phyloP scores from a whole-genome alignment of 2,797 vertebrate species.

The Diceros bicornis region DNA sequence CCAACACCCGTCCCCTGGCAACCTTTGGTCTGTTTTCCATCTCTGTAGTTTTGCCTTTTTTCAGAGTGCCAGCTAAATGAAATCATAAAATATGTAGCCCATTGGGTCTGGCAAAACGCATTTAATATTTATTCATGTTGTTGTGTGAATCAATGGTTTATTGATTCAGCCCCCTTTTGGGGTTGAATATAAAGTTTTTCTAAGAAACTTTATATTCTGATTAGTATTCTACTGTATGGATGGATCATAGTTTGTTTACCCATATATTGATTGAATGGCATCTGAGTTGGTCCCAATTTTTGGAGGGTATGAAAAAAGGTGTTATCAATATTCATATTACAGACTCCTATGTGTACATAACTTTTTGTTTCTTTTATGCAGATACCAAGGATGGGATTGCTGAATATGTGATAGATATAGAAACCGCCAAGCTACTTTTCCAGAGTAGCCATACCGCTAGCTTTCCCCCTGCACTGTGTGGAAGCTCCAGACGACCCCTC shows the following conservation, averaged over 20 bases:
- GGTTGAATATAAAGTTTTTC: no score
- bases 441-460: neutral
- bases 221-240: neutral
- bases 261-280: neutral
- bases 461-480: neutral
- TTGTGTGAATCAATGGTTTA: neutral
- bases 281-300: neutral
- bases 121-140: neutral
- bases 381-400: neutral
- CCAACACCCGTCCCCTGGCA: rapidly evolving
- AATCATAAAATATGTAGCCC: neutral
- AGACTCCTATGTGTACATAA: neutral
- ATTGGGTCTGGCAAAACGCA: neutral
- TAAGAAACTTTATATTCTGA: neutral
- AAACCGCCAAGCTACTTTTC: neutral
- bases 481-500: neutral
- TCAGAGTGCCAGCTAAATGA: neutral
- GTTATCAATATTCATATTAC: neutral
- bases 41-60: neutral
- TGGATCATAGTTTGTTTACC: neutral
- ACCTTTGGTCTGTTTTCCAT: neutral
- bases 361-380: neutral
- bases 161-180: no score
- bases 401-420: neutral
- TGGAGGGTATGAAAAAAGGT: neutral